Percentiles rank a stretch among this genome's conserved stretches.
Conservation (phyloP, 2,797 vertebrate species). For the Hybognathus amarus region DNA sequence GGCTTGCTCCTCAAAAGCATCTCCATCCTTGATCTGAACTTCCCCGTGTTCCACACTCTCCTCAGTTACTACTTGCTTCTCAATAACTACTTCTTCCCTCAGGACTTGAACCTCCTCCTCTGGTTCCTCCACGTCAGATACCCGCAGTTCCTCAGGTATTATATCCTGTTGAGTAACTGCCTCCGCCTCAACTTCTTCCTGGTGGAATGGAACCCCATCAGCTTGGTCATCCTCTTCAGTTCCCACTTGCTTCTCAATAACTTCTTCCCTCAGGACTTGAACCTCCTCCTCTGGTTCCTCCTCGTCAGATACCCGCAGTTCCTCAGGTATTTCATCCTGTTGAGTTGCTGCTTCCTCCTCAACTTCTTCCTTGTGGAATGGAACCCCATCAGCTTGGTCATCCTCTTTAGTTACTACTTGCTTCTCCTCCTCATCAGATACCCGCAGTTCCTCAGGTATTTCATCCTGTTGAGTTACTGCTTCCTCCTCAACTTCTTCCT, state of each 20-base stretch:
- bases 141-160: background rate
- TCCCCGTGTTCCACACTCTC: constrained; percentile 17
- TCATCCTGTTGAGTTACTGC: background rate
- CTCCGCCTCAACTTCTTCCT: constrained; percentile 6
- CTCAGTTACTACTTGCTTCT: constrained; percentile 16
- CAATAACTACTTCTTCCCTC: constrained; percentile 8
- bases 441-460: background rate
- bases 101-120: constrained; percentile 14
- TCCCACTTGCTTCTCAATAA: background rate
- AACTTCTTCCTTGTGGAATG: background rate
- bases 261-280: constrained; percentile 9
- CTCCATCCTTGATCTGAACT: background rate
- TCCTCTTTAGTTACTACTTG: constrained; percentile 19
- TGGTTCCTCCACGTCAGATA: background rate
- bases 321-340: background rate
- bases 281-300: constrained; percentile 5
- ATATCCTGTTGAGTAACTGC: background rate
- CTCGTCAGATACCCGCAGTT: background rate
- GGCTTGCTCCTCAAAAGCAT: constrained; percentile 5
- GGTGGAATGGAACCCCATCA: constrained; percentile 2
- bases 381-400: constrained; percentile 1
- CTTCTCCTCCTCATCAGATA: background rate
- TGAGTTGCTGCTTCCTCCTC: constrained; percentile 3
- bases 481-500: constrained; percentile 9
- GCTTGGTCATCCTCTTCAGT: background rate